Evolutionary conservation across 2,113 vertebrate genomes (phyloP).

Genomic region (Apteryx mantelli): DNA sequence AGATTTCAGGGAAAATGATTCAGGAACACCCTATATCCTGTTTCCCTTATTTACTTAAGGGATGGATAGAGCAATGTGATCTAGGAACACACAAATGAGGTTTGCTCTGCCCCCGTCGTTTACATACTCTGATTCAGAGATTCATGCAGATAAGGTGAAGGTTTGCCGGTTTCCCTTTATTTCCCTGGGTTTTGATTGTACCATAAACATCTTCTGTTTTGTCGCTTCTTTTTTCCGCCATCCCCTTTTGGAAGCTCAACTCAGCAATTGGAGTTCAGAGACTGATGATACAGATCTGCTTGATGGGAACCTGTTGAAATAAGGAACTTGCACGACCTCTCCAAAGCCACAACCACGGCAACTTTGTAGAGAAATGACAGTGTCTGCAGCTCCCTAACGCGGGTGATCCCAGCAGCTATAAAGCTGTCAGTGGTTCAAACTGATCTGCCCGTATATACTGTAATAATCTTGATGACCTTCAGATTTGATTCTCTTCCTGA

Average conservation of each 20-base stretch:
- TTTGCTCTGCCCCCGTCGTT: conserved; percentile 30
- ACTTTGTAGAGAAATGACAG: not conserved
- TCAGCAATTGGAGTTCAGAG: not conserved
- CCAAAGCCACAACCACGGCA: not conserved
- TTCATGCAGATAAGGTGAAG: conserved; percentile 41
- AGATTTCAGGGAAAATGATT: conserved; percentile 66
- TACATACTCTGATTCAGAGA: conserved; percentile 58
- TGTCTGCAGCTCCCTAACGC: not conserved
- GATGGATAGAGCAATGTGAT: not conserved
- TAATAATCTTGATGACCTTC: not conserved
- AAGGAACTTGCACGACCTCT: not conserved
- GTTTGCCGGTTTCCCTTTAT: conserved; percentile 44
- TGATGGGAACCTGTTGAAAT: not conserved
- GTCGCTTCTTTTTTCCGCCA: conserved; percentile 28
- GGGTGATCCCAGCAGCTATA: not conserved
- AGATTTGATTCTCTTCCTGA: not conserved
- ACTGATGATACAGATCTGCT: not conserved
- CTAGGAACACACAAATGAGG: conserved; percentile 35
- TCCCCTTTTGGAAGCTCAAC: not conserved
- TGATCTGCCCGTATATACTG: not conserved
- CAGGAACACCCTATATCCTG: conserved; percentile 67
- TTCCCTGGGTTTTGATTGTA: conserved; percentile 41
- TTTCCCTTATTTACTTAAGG: conserved; percentile 50
- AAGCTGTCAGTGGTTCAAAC: conserved; percentile 15
- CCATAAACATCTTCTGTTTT: conserved; percentile 39